These are phyloP conservation scores for Corynorhinus townsendii DNA, from an alignment of 2,113 vertebrate species.

Conservation along the genomic window DNA sequence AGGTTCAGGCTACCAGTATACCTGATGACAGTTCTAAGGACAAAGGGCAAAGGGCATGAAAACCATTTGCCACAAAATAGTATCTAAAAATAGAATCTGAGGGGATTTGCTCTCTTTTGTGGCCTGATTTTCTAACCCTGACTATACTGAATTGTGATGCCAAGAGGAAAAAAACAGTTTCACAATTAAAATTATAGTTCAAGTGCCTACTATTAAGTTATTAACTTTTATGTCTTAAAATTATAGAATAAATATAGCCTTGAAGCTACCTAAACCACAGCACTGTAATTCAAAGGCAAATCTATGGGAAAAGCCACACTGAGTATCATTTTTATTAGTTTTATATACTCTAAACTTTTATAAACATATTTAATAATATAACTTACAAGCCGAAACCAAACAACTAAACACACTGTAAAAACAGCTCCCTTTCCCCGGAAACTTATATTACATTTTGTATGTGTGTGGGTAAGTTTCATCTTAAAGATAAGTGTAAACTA, in stretches of 20 bases:
- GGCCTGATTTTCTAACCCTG: conserved; percentile 31
- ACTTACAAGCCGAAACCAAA: conserved; percentile 73
- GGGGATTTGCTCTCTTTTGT: neutral
- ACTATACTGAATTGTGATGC: conserved; percentile 44
- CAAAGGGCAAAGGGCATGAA: neutral
- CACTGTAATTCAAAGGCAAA: conserved; percentile 69
- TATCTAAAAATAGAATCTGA: neutral
- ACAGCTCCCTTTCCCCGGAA: neutral
- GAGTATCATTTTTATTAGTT: conserved; percentile 60
- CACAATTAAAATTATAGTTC: conserved; percentile 73
- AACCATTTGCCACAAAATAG: neutral
- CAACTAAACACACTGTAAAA: conserved; percentile 54
- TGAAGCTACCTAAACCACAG: conserved; percentile 69
- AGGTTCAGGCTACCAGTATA: neutral
- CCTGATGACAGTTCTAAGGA: neutral
- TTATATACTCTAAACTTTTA: conserved; percentile 67
- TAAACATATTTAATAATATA: conserved; percentile 67
- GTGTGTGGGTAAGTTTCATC: neutral
- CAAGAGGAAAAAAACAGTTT: conserved; percentile 63
- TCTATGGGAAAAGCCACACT: conserved; percentile 63
- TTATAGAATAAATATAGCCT: conserved; percentile 74
- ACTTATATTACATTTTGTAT: neutral
- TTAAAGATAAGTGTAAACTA: neutral
- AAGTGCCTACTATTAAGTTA: conserved; percentile 71
- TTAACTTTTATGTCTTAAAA: conserved; percentile 76